A percentile compares a stretch with the other conserved stretches of the same genome.
Conservation (phyloP, 2,113 vertebrate genomes). For the Rafetus swinhoei region DNA sequence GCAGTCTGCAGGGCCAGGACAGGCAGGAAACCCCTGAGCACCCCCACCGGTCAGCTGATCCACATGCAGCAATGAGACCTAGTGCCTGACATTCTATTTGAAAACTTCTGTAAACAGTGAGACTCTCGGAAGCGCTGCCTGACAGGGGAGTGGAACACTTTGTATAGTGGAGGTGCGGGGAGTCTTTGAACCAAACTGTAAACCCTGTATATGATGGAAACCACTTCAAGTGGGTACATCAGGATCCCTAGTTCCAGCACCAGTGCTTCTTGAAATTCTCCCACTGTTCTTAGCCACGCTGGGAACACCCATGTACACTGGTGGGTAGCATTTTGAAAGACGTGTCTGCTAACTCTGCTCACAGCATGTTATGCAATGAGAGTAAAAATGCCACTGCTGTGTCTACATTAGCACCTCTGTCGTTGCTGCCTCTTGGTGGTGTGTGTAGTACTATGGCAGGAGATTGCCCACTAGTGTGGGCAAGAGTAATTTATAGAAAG, state of each 20-base stretch:
- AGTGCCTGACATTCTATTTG: too few species aligned
- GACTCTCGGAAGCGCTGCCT: not conserved
- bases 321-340: not conserved
- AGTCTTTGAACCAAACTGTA: too few species aligned
- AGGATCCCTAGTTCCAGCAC: too few species aligned
- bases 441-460: not conserved
- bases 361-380: not conserved
- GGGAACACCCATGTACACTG: not conserved
- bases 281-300: not conserved
- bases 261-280: rapidly evolving
- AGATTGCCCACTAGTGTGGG: not conserved
- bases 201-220: too few species aligned
- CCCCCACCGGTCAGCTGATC: too few species aligned
- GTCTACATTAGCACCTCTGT: not conserved
- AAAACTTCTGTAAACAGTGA: not conserved
- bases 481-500: not conserved
- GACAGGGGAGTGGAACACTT: rapidly evolving
- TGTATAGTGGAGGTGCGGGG: too few species aligned
- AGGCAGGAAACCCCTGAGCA: too few species aligned
- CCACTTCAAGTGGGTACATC: too few species aligned
- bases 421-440: not conserved
- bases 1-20: too few species aligned
- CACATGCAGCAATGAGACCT: too few species aligned
- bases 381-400: not conserved
- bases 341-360: not conserved